phyloP scores from a whole-genome alignment of 2,797 vertebrate genomes.

The Lycodopsis pacificus region DNA sequence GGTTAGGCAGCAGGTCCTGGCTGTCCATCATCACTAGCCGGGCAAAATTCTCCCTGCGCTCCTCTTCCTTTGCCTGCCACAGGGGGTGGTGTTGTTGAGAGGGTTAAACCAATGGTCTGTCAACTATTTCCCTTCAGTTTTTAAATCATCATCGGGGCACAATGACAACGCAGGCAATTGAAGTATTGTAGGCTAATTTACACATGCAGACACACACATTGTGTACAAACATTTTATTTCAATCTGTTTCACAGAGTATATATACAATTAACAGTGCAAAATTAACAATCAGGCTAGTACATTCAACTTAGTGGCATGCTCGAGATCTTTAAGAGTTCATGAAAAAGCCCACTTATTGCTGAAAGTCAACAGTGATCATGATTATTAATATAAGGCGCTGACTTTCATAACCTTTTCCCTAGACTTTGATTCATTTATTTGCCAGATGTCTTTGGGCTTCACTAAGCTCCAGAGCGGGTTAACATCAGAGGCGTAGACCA shows the following conservation, averaged over 20 bases:
- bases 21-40: conserved; percentile 86
- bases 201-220: conserved; percentile 5
- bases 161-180: neutral
- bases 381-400: conserved; percentile 12
- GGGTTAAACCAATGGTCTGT: conserved; percentile 13
- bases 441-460: neutral
- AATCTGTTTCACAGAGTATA: conserved; percentile 42
- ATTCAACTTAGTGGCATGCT: conserved; percentile 58
- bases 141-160: neutral
- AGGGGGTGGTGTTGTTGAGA: conserved; percentile 25
- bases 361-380: conserved; percentile 26
- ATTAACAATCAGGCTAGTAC: conserved; percentile 44
- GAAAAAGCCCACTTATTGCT: conserved; percentile 24
- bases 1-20: conserved; percentile 88
- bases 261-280: conserved; percentile 64
- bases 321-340: conserved; percentile 1
- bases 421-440: neutral
- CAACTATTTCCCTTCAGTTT: neutral
- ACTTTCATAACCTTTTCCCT: conserved; percentile 17
- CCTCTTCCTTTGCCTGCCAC: conserved; percentile 84
- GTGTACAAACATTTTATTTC: conserved; percentile 69
- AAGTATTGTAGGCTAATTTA: neutral
- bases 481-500: neutral
- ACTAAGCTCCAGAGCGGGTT: neutral
- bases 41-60: conserved; percentile 87